phyloP scores from a whole-genome alignment of 2,888 invertebrate species.

The Zygaena filipendulae region DNA sequence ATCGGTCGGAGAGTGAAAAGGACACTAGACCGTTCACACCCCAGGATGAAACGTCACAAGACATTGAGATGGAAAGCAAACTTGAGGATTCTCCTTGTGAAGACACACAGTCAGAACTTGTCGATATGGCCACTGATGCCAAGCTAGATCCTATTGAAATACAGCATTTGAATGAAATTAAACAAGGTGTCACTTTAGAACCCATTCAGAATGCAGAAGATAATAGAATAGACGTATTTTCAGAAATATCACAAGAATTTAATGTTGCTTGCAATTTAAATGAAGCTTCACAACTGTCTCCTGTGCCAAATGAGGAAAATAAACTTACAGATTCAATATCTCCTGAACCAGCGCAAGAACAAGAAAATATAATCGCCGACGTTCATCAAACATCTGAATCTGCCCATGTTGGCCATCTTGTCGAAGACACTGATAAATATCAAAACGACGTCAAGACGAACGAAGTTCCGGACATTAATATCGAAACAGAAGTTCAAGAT shows the following conservation, averaged over 20 bases:
- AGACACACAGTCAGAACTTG: slow-evolving; percentile 19
- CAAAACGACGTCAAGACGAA: no score
- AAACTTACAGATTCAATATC: slow-evolving; percentile 7
- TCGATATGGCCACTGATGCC: no score
- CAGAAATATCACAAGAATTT: slow-evolving; percentile 11
- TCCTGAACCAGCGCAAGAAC: slow-evolving; percentile 6
- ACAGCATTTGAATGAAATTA: slow-evolving; percentile 3
- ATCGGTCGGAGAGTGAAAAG: slow-evolving; percentile 45
- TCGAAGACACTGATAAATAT: no score
- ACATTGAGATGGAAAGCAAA: slow-evolving; percentile 44
- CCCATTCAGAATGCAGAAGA: slow-evolving; percentile 3
- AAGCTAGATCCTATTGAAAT: slow-evolving; percentile 3
- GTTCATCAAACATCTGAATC: slow-evolving; percentile 23
- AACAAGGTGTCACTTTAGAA: slow-evolving; percentile 12
- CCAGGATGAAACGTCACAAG: slow-evolving; percentile 44
- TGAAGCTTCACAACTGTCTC: no score
- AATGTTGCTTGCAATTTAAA: slow-evolving; percentile 3
- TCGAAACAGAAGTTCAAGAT: slow-evolving; percentile 8
- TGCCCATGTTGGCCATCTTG: slow-evolving; percentile 9
- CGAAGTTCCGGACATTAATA: slow-evolving; percentile 4
- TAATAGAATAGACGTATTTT: slow-evolving; percentile 8
- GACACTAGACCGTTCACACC: slow-evolving; percentile 35
- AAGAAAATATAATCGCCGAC: slow-evolving; percentile 24
- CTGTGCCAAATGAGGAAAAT: slow-evolving; percentile 2
- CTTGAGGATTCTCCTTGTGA: slow-evolving; percentile 32